phyloP scores from a whole-genome alignment of 2,888 invertebrate species.

The Leucoptera coffeella region DNA sequence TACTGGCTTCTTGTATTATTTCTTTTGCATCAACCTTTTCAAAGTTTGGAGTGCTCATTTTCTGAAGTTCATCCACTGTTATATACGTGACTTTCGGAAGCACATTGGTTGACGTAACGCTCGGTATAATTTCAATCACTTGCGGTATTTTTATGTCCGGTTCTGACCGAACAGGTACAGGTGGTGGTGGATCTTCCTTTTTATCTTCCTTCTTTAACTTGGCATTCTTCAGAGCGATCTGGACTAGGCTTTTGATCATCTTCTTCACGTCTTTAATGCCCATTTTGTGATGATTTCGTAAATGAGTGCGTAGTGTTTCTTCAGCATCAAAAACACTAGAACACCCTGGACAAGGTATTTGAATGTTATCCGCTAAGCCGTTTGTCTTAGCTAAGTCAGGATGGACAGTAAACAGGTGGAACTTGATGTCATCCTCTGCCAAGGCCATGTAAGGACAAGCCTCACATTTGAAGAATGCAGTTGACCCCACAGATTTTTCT shows the following conservation, averaged over 20 bases:
- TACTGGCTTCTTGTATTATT: constrained; percentile 42
- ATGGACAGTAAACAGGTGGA: constrained; percentile 43
- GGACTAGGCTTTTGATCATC: constrained; percentile 50
- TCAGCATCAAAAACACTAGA: constrained; percentile 58
- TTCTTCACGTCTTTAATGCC: constrained; percentile 52
- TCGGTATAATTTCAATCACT: constrained; percentile 40
- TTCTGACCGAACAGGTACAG: constrained; percentile 11
- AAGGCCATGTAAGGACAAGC: constrained; percentile 50
- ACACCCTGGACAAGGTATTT: constrained; percentile 63
- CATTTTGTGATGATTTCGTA: constrained; percentile 65
- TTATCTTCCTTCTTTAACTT: constrained; percentile 32
- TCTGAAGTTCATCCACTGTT: constrained; percentile 37
- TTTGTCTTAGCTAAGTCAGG: constrained; percentile 43
- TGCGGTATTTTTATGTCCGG: constrained; percentile 33
- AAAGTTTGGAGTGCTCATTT: constrained; percentile 42
- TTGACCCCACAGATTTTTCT: constrained; percentile 42
- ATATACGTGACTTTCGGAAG: constrained; percentile 37
- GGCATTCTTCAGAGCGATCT: constrained; percentile 35
- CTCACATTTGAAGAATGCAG: constrained; percentile 47
- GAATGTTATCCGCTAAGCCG: constrained; percentile 43
- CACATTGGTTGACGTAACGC: constrained; percentile 16
- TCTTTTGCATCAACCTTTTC: constrained; percentile 42
- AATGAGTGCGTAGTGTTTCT: constrained; percentile 57
- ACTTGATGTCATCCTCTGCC: constrained; percentile 44
- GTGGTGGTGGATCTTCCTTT: constrained; percentile 10